Evolutionary conservation across 2,797 vertebrate genomes (phyloP), one percentile per base, ranked within the genome.

Genomic region (Bradypodion ventrale): DNA sequence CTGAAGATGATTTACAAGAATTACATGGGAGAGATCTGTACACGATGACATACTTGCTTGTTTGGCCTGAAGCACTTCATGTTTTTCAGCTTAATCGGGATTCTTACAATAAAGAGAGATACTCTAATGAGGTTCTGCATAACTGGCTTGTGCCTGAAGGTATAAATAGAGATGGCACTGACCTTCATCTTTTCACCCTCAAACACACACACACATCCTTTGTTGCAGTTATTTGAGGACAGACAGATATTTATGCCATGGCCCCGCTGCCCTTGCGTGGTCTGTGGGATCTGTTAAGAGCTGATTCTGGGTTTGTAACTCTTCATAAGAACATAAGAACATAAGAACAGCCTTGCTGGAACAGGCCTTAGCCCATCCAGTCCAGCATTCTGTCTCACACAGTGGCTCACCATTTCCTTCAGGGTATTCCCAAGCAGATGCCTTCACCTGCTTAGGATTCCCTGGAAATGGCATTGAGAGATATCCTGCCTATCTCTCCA

Each of bases 11-110:
- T 93, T 93, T 93, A 90, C 82, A 94, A 91, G 83, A 92, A 93
- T 94, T 94, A 86, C 87, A 93, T 93, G 90, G 91, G 90, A 94
- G 89, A 91, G 85, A 91, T 93, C 89, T 90, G 88, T 93, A 92
- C 90, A 79, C 83, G 88, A 87, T 92, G 90, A 92, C 88, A 94
- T 84, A 92, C 82, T 95, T 92, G 81, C 91, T 91, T 90, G 86
- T 91, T 91, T 88, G 90, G 91, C 94, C 93, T 92, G 83, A 88
- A 95, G 90, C 82, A 0, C 84, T 90, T 89, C 89, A 93, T 94
- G 89, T 93, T 95, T 94, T 91, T 85, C 75, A 89, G 88, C 85
- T 93, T 93, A 94, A 93, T 93, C 82, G 37, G 89, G 92, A 94
- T 94, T 93, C 79, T 90, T 92, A 56, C 74, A 90, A 92, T 88